phyloP scores from a whole-genome alignment of 2,888 invertebrate species.

The Harpagoxenus sublaevis region DNA sequence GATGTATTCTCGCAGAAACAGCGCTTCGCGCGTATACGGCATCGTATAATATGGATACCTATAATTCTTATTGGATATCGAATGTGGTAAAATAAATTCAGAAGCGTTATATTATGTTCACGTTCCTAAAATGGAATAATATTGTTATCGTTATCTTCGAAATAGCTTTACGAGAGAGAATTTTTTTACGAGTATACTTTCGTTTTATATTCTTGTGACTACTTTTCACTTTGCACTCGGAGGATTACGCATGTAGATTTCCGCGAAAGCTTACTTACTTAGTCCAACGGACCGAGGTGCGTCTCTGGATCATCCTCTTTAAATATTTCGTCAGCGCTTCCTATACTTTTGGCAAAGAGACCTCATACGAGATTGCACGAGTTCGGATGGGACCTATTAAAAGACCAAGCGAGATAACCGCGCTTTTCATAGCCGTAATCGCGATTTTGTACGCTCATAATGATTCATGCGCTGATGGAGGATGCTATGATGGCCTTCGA shows the following conservation, averaged over 20 bases:
- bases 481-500: conserved; percentile 12
- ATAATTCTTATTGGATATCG: not conserved
- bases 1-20: not conserved
- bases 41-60: not conserved
- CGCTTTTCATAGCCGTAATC: conserved; percentile 9
- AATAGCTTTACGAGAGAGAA: not conserved
- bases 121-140: no score
- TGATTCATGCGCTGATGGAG: conserved; percentile 43
- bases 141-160: not conserved
- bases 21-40: not conserved
- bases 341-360: not conserved
- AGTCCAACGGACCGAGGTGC: not conserved
- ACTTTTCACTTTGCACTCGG: conserved; percentile 21
- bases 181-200: not conserved
- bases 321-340: conserved; percentile 38
- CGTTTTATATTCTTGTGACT: not conserved
- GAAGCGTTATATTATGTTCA: not conserved
- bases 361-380: conserved; percentile 23
- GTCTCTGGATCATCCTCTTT: conserved; percentile 27
- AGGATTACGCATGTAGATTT: conserved; percentile 34
- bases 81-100: not conserved
- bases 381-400: not conserved
- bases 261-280: not conserved
- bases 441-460: conserved; percentile 24
- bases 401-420: conserved; percentile 6